Conservation (phyloP, 1,140 invertebrate genomes). For the Zaprionus ghesquierei region DNA sequence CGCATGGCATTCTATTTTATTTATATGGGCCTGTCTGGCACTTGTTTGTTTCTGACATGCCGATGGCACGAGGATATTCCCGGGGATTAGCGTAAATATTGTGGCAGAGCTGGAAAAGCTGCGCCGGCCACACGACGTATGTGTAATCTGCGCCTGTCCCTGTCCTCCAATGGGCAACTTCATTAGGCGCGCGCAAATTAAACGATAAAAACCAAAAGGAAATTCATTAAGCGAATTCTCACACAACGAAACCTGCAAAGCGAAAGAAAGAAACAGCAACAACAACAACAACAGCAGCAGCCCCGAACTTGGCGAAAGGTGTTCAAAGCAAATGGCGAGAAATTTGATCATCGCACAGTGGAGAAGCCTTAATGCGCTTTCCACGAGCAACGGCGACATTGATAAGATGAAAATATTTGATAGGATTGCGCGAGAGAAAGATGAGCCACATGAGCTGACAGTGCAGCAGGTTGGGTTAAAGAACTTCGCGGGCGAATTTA, state of each 20-base stretch:
- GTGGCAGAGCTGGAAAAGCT: slow-evolving; percentile 10
- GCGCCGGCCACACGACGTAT: slow-evolving; percentile 63
- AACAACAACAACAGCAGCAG: slow-evolving; percentile 24
- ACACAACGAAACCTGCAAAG: slow-evolving; percentile 50
- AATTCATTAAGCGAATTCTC: slow-evolving; percentile 77
- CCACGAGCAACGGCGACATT: not conserved
- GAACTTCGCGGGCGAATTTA: not conserved
- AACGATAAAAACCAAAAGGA: slow-evolving; percentile 69
- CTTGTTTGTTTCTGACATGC: slow-evolving; percentile 37
- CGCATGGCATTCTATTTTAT: slow-evolving; percentile 58
- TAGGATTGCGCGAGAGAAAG: not conserved
- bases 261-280: not conserved
- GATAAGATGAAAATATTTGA: slow-evolving; percentile 1
- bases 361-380: slow-evolving; percentile 14
- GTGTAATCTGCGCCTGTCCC: slow-evolving; percentile 50
- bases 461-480: not conserved
- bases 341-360: not conserved
- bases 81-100: slow-evolving; percentile 30
- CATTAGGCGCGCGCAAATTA: slow-evolving; percentile 72
- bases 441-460: not conserved
- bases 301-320: slow-evolving; percentile 42
- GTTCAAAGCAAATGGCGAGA: slow-evolving; percentile 21
- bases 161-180: slow-evolving; percentile 65
- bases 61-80: slow-evolving; percentile 24
- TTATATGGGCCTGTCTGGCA: slow-evolving; percentile 39